Evolutionary conservation across 2,113 vertebrate species (phyloP), one percentile per base, ranked within the genome.

Genomic region (Origma solitaria): DNA sequence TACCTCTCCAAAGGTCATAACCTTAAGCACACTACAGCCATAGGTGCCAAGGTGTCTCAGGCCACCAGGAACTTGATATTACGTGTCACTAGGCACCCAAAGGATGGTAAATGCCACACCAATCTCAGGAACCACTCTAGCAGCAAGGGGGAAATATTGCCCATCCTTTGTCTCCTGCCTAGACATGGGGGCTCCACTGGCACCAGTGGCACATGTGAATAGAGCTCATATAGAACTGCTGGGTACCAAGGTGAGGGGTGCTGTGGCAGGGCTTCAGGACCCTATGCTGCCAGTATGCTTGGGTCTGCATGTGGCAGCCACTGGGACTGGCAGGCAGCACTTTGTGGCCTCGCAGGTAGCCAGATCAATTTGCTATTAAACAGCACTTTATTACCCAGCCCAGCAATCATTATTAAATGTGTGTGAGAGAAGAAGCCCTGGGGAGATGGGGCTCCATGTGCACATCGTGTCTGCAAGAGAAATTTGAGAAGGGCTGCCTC

Each of bases 341-440:
- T 86, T 73, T 42, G 49, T 31, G 44, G 79, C 50, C 0, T 5
- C 61, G 60, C 14, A n/a, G 64, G 31, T 58, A 69, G 89, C 75
- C 78, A 28, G 81, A 96, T 96, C 31, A 40, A 96, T 96, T 78
- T 38, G 3, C 86, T 68, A 42, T 93, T 97, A 95, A 96, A 81
- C n/a, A n/a, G 85, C 76, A 51, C 15, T 96, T 96, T 86, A 96
- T 94, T 94, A 77, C 37, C 28, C 79, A 86, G 92, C 47, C 71
- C 72, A 49, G 68, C 44, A 69, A 92, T 88, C 31, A 4, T 88
- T 94, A 78, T 51, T 73, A 84, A 88, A 73, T 23, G 42, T 35
- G 30, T 54, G 68, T 1, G 13, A 88, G 64, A 30, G 19, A 40
- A 89, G n/a, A 79, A 71, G 51, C 94, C 66, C 75, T 57, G 86